Evolutionary conservation across 2,888 invertebrate species (phyloP), one percentile per base, ranked within the genome.

Genomic region (Strigamia maritima): DNA sequence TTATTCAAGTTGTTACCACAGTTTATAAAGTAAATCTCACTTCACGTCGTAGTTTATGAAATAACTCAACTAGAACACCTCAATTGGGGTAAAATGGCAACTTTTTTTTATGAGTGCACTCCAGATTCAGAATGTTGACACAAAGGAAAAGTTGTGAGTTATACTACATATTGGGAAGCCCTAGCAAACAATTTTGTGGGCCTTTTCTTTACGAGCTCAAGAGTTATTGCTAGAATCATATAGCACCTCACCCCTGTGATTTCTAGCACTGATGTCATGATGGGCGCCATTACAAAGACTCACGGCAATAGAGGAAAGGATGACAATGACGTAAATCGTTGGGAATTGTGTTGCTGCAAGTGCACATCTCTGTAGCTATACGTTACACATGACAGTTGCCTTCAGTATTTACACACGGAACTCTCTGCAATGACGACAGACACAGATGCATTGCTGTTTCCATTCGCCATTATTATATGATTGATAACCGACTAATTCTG

Each of bases 261-360:
- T 65, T 65, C 65, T 65, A 65, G 65, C 65, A 65, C 65, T 65
- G 65, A 65, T 65, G 28, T 28, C 65, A 65, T 65, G 65, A 65
- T 65, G 65, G 65, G 65, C 65, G 28, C 65, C 65, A 65, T 65
- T 65, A 65, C 65, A 65, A 65, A 65, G 65, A 65, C 65, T 65
- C 65, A 65, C 65, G 26, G 26, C 65, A 6, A 26, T 65, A 65
- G 65, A 65, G 65, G 10, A 65, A 65, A 65, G 65, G 65, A 65
- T 65, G 65, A 65, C 65, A 65, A 65, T 65, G 65, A 65, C 65
- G 65, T 65, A 65, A 65, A 65, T 65, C 65, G 65, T 28, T 26
- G 65, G 65, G 65, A 65, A 65, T 65, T 24, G 65, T 65, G 65
- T 65, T 65, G 65, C 65, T 65, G 65, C 65, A 65, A 65, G 65